Evolutionary conservation across 2,888 invertebrate genomes (phyloP).

Genomic region (Uloborus plumipes): DNA sequence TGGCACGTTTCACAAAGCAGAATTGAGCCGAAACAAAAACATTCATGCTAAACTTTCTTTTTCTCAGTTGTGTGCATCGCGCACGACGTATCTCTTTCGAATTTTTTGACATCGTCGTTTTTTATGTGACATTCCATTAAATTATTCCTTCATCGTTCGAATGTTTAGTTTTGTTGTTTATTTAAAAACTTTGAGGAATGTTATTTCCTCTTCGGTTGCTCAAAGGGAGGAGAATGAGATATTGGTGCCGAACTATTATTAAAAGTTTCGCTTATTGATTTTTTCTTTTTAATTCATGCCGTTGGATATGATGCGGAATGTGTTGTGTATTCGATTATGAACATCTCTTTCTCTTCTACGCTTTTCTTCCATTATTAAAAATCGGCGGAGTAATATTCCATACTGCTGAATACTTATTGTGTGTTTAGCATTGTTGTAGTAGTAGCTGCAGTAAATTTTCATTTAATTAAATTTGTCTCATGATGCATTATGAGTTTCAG

Average conservation of each 20-base stretch:
- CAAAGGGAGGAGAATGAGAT: not conserved
- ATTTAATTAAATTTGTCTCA: too few species aligned
- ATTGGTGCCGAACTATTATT: not conserved
- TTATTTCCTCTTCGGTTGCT: not conserved
- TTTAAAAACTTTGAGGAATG: slow-evolving; percentile 9
- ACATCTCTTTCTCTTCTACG: not conserved
- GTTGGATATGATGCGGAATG: too few species aligned
- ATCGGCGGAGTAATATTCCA: too few species aligned
- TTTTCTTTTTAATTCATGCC: not conserved
- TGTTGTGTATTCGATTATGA: too few species aligned
- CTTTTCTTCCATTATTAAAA: not conserved
- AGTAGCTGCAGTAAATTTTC: too few species aligned
- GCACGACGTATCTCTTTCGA: not conserved
- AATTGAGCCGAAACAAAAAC: slow-evolving; percentile 43
- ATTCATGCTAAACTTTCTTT: slow-evolving; percentile 27
- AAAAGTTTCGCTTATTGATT: slow-evolving; percentile 3
- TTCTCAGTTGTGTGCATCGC: not conserved
- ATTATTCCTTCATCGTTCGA: slow-evolving; percentile 7
- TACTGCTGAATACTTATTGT: too few species aligned
- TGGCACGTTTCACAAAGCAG: slow-evolving; percentile 40
- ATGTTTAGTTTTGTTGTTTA: slow-evolving; percentile 7
- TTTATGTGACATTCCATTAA: slow-evolving; percentile 8
- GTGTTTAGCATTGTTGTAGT: too few species aligned
- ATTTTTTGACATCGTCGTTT: not conserved
- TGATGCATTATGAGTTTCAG: too few species aligned